Conservation (phyloP, 2,888 invertebrate species). For the Beris morrisii region DNA sequence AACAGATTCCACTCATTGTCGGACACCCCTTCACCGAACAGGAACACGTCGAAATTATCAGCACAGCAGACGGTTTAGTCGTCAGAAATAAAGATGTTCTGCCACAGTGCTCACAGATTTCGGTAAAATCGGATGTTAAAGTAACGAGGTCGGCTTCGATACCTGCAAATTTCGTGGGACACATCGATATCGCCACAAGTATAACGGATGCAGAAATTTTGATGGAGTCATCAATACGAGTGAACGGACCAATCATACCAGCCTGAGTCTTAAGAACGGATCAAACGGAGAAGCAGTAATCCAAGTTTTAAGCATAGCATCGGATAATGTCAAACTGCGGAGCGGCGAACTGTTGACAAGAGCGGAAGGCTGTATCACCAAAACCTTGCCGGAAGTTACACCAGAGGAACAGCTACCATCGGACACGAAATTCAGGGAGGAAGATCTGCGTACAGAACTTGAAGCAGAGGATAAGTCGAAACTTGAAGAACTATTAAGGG, state of each 20-base stretch:
- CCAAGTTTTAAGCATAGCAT: background rate
- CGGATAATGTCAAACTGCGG: background rate
- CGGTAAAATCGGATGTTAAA: background rate
- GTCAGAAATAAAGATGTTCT: no score
- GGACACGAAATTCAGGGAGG: no score
- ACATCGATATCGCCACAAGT: background rate
- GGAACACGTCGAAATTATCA: background rate
- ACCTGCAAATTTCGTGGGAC: background rate
- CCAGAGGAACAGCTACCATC: no score
- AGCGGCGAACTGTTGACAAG: background rate
- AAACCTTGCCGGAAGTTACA: no score
- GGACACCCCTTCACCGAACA: conserved; percentile 3
- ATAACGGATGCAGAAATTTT: background rate
- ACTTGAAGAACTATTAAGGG: no score
- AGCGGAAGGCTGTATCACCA: no score
- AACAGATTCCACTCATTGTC: background rate
- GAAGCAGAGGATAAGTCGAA: no score
- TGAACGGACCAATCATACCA: background rate
- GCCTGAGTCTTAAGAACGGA: background rate
- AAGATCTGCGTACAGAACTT: no score
- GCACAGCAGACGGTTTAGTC: background rate
- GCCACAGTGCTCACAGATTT: no score
- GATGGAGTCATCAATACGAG: background rate
- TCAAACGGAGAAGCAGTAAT: background rate
- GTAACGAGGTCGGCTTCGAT: background rate